A percentile compares a stretch with the other conserved stretches of the same genome.
These are phyloP conservation scores for Chaitophorus viminalis DNA, from an alignment of 2,888 invertebrate genomes.

Conservation along the genomic window DNA sequence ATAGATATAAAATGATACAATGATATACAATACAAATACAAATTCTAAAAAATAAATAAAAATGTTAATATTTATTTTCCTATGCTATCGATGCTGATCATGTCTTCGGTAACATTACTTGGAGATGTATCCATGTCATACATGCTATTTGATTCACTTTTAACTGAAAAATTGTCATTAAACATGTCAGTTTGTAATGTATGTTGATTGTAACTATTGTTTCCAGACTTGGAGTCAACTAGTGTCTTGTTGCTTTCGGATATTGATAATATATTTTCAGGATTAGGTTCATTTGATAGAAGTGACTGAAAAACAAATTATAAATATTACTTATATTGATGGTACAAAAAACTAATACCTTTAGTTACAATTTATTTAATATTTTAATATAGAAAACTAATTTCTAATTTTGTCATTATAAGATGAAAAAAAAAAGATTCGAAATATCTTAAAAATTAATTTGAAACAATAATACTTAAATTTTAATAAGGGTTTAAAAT, in stretches of 20 bases:
- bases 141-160: conserved; percentile 85
- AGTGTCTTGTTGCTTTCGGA: conserved; percentile 32
- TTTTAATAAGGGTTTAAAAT: too few species aligned
- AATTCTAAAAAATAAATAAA: background rate
- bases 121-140: conserved; percentile 82
- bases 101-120: conserved; percentile 83
- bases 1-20: conserved; percentile 24
- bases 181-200: conserved; percentile 40
- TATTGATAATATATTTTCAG: conserved; percentile 22
- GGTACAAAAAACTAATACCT: background rate
- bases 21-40: conserved; percentile 18
- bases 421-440: too few species aligned
- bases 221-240: background rate
- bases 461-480: too few species aligned
- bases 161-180: conserved; percentile 66
- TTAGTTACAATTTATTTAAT: too few species aligned
- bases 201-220: conserved; percentile 38
- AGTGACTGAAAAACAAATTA: conserved; percentile 21
- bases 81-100: conserved; percentile 77
- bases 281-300: conserved; percentile 36
- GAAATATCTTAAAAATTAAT: too few species aligned
- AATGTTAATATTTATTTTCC: conserved; percentile 37
- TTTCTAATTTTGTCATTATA: too few species aligned
- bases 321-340: too few species aligned
- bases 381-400: too few species aligned